Base-by-base conservation (phyloP, 2,113 vertebrate species). In the Aplodontia rufa region DNA sequence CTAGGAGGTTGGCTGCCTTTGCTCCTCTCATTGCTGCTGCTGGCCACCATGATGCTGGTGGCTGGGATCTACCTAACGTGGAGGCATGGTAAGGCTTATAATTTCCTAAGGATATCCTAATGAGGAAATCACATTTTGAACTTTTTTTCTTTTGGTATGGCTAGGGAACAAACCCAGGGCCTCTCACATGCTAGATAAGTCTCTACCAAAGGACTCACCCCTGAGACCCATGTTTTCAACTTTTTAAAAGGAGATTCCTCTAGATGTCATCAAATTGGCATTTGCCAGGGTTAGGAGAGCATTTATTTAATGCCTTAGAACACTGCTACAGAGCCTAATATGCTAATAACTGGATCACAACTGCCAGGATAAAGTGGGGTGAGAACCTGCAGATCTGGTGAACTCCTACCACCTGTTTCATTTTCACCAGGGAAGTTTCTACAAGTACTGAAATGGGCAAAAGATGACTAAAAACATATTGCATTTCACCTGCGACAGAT, bases 21-120 rank as follows among this genome's bases (percentile, higher is more conserved):
- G 40, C 30, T 97, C 71, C 53, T 96, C 17, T 37, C 28, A 6
- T 79, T 62, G 85, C 37, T 97, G 24, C 78, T 95, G 72, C 55
- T 68, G 68, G 72, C 47, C 58, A 2, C 28, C 0, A 94, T 81
- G 84, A 17, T 93, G 74, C 47, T 84, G 92, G 75, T 9, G 35
- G 55, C 0, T 5, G 75, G 94, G 64, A 26, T 95, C 72, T 51
- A 1, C 0, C 26, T 94, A 45, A 51, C 20, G 20, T 87, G 91
- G 93, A 93, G 58, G 28, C 4, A 4, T 2, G 96, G 97, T 98
- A 97, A 97, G 97, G 55, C 3, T 28, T 74, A 20, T 7, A 45
- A 51, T 30, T 85, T 42, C 87, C 40, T 49, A 32, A 92, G 79
- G 53, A 83, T 6, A 55, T 7, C 47, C 69, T 0, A 74, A 24